phyloP scores from a whole-genome alignment of 2,888 invertebrate species.

The Meteorus colon region DNA sequence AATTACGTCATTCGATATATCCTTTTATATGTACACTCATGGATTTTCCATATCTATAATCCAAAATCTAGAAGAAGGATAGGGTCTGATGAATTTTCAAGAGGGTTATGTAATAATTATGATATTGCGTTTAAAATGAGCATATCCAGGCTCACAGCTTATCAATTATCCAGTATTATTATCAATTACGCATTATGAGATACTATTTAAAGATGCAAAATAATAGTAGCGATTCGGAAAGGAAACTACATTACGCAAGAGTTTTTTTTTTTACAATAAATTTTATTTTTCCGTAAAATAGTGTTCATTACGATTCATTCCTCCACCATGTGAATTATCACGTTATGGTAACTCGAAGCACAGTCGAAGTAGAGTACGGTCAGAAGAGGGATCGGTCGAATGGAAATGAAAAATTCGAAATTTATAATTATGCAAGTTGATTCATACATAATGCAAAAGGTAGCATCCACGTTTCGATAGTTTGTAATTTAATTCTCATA shows the following conservation, averaged over 20 bases:
- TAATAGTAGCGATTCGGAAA: neutral
- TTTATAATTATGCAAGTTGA: neutral
- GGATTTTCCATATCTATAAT: too few relatives aligned
- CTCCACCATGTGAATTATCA: too few relatives aligned
- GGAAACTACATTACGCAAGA: neutral
- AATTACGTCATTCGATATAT: too few relatives aligned
- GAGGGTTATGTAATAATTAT: neutral
- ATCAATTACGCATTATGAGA: neutral
- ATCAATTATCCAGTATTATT: conserved; percentile 26
- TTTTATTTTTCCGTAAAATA: neutral
- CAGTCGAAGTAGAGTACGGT: neutral
- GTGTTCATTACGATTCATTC: too few relatives aligned
- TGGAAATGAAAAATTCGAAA: conserved; percentile 11
- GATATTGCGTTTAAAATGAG: neutral
- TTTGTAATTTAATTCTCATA: conserved; percentile 22
- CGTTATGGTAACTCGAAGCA: too few relatives aligned
- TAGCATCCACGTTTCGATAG: conserved; percentile 5
- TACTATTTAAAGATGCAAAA: neutral
- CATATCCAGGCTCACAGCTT: neutral
- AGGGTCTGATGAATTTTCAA: neutral
- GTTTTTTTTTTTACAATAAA: too few relatives aligned
- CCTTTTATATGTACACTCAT: too few relatives aligned
- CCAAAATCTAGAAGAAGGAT: too few relatives aligned
- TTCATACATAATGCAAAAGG: conserved; percentile 28
- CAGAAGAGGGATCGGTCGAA: neutral